Base-by-base conservation (phyloP, 2,888 invertebrate genomes). In the Caenorhabditis sinica region DNA sequence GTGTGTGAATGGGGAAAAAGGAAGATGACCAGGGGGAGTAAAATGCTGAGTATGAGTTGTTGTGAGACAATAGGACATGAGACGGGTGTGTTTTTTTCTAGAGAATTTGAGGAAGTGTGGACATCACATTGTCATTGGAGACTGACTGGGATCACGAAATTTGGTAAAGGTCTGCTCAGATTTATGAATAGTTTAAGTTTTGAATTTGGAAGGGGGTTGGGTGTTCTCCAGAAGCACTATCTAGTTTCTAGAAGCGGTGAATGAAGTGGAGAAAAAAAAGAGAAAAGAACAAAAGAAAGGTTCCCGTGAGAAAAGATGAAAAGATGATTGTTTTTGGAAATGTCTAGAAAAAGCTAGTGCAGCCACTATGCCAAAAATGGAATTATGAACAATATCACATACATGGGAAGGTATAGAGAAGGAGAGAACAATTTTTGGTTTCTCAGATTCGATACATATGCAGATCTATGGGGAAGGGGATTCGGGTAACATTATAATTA, bases 381-480 rank as follows among this genome's bases (percentile, higher is more conserved):
- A 80, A 80, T 80, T 80, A 80, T 80, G 80, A 80, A 80, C 66
- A n/a, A 80, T 80, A 80, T 80, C 80, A 80, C 80, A 80, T 60
- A 25, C 65, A 28, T 45, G 25, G 66, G 53, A 72, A 80, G 23
- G 63, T 63, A 63, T 43, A 30, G 13, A 25, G 30, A 28, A 36
- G n/a, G 61, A 61, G 25, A 40, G 45, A 30, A 30, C n/a, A 23
- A n/a, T n/a, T n/a, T n/a, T n/a, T n/a, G 61, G 9, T 13, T 33
- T 30, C 15, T 45, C 13, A 9, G n/a, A 61, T 72, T 80, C 53
- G 69, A 63, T 80, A 56, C 72, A 66, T 72, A 79, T 79, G 56
- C 49, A 65, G 72, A 72, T 71, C 58, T 65, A 65, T n/a, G 63
- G 11, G 28, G 58, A 30, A 43, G 23, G 49, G 51, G 20, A 8